Percentiles rank a stretch among this genome's conserved stretches.
Evolutionary conservation across 2,113 vertebrate genomes (phyloP).

Genomic region (Mesoclemmys tuberculata): DNA sequence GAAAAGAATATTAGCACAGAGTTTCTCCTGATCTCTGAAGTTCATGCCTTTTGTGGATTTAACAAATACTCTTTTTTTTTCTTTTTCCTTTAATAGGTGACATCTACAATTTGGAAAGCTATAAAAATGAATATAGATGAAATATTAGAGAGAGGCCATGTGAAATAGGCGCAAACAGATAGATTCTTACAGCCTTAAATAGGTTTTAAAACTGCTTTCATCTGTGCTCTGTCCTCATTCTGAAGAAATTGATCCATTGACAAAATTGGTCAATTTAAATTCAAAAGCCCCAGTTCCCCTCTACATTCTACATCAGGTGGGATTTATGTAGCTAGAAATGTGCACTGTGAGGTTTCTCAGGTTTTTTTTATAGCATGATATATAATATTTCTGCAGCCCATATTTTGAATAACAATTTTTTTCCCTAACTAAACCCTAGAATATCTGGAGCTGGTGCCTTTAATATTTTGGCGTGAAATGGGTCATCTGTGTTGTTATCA

Average conservation of each 20-base stretch:
- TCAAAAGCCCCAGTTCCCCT: constrained; percentile 14
- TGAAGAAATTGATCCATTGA: constrained; percentile 45
- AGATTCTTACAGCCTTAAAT: not conserved
- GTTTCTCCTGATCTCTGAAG: not conserved
- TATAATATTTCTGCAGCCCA: not conserved
- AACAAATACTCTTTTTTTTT: not conserved
- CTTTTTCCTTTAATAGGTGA: not conserved
- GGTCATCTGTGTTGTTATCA: not conserved
- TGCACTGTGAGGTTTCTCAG: not conserved
- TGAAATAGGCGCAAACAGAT: constrained; percentile 25
- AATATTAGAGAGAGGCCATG: not conserved
- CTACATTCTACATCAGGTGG: not conserved
- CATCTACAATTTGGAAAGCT: constrained; percentile 38
- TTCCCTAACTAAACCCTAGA: not conserved
- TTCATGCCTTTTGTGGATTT: not conserved
- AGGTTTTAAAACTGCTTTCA: constrained; percentile 11
- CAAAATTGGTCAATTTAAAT: constrained; percentile 64
- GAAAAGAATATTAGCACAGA: not conserved
- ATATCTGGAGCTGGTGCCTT: not conserved
- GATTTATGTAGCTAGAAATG: constrained; percentile 9
- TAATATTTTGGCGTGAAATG: not conserved
- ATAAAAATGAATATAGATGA: constrained; percentile 43
- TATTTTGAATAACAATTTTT: not conserved
- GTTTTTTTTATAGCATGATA: constrained; percentile 29
- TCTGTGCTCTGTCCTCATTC: not conserved